Evolutionary conservation across 1,140 invertebrate genomes (phyloP).

Genomic region (Drosophila busckii): DNA sequence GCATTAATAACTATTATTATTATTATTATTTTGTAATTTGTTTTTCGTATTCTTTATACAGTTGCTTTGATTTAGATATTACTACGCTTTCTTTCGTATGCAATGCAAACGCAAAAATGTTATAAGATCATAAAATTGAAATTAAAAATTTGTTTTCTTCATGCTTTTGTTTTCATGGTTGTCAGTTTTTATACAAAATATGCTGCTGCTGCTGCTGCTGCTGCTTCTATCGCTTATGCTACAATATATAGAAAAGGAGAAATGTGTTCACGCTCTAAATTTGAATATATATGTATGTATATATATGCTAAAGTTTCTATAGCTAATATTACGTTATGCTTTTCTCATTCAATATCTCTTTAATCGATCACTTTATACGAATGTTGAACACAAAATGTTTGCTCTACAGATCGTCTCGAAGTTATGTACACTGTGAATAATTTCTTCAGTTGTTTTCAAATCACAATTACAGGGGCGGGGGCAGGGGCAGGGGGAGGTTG

Average conservation of each 20-base stretch:
- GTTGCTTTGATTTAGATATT: constrained; percentile 75
- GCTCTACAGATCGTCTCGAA: no score
- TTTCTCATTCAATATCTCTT: constrained; percentile 67
- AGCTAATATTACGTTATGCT: constrained; percentile 63
- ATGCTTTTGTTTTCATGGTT: constrained; percentile 9
- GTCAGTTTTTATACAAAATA: constrained; percentile 40
- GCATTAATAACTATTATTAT: constrained; percentile 21
- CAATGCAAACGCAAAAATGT: constrained; percentile 30
- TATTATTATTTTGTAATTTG: constrained; percentile 8
- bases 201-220: constrained; percentile 1
- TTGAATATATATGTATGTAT: constrained; percentile 18
- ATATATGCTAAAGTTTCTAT: constrained; percentile 53
- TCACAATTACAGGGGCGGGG: no score
- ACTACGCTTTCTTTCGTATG: constrained; percentile 58
- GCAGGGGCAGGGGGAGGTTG: no score
- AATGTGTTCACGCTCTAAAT: constrained; percentile 25
- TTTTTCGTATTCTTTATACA: constrained; percentile 49
- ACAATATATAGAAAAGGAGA: constrained; percentile 24
- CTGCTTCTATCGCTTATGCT: neutral
- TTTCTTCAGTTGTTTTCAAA: neutral
- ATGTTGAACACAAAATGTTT: no score
- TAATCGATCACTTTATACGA: constrained; percentile 64
- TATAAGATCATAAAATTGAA: constrained; percentile 9
- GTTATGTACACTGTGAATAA: neutral
- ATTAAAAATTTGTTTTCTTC: constrained; percentile 22